These are phyloP conservation scores for Acanthosepion pharaonis DNA, from an alignment of 2,888 invertebrate genomes.

Conservation along the genomic window DNA sequence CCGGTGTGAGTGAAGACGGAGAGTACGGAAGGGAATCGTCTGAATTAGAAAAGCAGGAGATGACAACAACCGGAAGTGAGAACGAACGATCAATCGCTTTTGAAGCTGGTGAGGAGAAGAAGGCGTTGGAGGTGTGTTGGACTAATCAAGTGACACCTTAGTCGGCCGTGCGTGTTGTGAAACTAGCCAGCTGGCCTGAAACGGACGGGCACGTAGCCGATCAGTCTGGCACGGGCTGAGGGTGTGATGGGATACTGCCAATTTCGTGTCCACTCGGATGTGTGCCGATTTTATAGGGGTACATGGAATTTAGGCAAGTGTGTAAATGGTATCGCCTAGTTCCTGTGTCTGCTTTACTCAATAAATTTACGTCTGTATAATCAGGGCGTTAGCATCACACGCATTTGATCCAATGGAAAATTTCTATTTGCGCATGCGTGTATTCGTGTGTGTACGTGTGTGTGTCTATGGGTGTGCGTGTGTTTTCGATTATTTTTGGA, in stretches of 20 bases:
- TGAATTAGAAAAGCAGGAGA: background rate
- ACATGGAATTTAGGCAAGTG: background rate
- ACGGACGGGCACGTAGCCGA: background rate
- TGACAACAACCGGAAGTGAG: background rate
- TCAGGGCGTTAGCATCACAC: too few species aligned
- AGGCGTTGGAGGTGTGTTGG: background rate
- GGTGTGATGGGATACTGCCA: background rate
- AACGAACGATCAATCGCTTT: conserved; percentile 13
- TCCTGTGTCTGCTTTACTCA: background rate
- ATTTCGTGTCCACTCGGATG: background rate
- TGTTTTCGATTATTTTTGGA: too few species aligned
- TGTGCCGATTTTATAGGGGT: background rate
- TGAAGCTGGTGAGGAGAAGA: background rate
- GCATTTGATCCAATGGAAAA: too few species aligned
- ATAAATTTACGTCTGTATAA: background rate
- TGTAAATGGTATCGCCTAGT: background rate
- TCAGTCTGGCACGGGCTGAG: background rate
- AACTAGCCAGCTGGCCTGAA: background rate
- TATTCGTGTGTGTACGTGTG: too few species aligned
- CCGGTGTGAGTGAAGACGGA: background rate
- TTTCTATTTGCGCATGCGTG: too few species aligned
- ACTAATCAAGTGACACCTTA: background rate
- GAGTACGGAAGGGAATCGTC: background rate
- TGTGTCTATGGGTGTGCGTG: too few species aligned
- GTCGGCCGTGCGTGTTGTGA: background rate